phyloP scores from a whole-genome alignment of 2,797 vertebrate genomes.

The Perodicticus potto region DNA sequence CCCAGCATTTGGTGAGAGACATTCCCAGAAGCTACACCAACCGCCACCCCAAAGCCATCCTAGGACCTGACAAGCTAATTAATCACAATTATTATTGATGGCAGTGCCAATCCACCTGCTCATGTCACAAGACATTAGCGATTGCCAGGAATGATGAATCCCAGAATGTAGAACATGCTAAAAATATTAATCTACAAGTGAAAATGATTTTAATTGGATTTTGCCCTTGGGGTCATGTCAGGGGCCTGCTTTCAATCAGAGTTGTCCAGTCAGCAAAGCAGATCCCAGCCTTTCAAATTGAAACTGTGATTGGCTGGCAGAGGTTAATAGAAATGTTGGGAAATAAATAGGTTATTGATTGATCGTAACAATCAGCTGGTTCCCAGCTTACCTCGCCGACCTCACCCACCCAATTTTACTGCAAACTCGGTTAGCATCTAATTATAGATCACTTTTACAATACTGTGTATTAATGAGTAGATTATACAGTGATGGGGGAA shows the following conservation, averaged over 20 bases:
- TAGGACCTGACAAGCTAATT: conserved; percentile 62
- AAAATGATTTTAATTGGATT: conserved; percentile 90
- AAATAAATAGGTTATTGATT: conserved; percentile 93
- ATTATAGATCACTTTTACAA: conserved; percentile 83
- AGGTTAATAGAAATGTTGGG: conserved; percentile 91
- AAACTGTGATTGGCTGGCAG: conserved; percentile 86
- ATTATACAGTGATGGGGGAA: fast-evolving
- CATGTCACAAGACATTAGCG: conserved; percentile 70
- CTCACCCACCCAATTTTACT: conserved; percentile 85
- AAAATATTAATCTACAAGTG: conserved; percentile 88
- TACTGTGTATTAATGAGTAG: conserved; percentile 83
- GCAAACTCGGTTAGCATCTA: conserved; percentile 89
- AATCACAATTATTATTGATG: conserved; percentile 74
- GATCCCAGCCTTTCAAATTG: conserved; percentile 85
- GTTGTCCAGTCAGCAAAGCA: conserved; percentile 89
- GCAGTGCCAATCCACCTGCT: conserved; percentile 26
- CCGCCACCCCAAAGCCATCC: conserved; percentile 2
- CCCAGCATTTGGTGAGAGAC: background rate
- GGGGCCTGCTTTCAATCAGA: conserved; percentile 86
- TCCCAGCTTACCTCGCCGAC: conserved; percentile 87
- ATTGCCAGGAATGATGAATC: conserved; percentile 83
- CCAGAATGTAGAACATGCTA: conserved; percentile 84
- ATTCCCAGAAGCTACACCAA: background rate
- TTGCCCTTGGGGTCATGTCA: conserved; percentile 86
- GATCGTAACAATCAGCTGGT: conserved; percentile 90